These are phyloP conservation scores for Margarornis squamiger DNA, from an alignment of 2,797 vertebrate species.

Conservation along the genomic window DNA sequence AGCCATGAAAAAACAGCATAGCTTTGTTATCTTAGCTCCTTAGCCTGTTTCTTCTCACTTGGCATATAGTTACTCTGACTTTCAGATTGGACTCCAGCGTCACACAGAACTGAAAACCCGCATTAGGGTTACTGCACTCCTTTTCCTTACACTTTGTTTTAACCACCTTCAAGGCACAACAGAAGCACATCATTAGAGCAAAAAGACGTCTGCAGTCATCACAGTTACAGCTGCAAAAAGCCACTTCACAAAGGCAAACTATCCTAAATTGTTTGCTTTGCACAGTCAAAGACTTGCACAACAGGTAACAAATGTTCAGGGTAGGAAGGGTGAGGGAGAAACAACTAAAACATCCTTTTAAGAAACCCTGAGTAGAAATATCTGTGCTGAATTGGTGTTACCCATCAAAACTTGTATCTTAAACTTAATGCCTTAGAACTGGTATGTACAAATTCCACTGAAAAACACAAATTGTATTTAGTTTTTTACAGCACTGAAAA, in stretches of 20 bases:
- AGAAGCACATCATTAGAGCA: not conserved
- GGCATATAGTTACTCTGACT: slow-evolving; percentile 32
- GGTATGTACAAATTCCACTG: not conserved
- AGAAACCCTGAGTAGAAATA: not conserved
- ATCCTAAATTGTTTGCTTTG: not conserved
- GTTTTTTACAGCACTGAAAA: not conserved
- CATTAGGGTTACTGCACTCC: not conserved
- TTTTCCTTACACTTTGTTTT: not conserved
- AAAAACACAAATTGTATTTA: not conserved
- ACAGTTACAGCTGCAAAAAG: not conserved
- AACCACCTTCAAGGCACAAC: not conserved
- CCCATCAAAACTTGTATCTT: not conserved
- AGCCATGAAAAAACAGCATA: slow-evolving; percentile 11
- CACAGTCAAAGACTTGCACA: not conserved
- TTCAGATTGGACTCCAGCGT: not conserved
- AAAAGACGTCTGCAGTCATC: not conserved
- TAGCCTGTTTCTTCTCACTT: slow-evolving; percentile 58
- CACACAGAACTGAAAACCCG: not conserved
- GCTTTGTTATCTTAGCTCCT: slow-evolving; percentile 50
- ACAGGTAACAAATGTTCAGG: not conserved
- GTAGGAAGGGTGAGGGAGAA: not conserved
- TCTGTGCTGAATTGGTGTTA: not conserved
- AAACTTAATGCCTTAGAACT: not conserved
- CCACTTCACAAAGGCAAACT: not conserved
- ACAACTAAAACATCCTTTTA: not conserved